Base-by-base conservation (phyloP, 2,113 vertebrate species). In the Carassius carassius region DNA sequence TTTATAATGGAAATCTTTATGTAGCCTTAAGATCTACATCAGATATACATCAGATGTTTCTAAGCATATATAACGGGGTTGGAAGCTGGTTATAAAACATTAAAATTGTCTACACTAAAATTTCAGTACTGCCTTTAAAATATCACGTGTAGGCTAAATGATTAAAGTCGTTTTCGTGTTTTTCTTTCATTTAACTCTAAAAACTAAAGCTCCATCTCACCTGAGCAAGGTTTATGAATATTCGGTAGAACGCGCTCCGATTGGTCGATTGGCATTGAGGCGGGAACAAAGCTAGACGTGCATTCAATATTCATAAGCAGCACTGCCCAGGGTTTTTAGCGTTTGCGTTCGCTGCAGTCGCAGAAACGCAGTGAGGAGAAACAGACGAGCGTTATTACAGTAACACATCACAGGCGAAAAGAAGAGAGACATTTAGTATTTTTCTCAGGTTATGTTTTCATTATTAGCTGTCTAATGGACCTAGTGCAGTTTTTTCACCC, bases 401-500 rank as follows among this genome's bases (percentile, higher is more conserved):
- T 65, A 47, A 65, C 63, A 49, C n/a, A 17, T 23, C 41, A 37
- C 49, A n/a, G 5, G n/a, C 67, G 79, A 32, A 51, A 44, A 67
- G 16, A 2, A 51, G 2, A 19, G 41, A 51, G 62, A 81, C 2
- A 23, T 37, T 60, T 37, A 0, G 51, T 8, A 23, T 60, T 47
- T 70, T 65, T 21, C 16, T 75, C n/a, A 47, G 75, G 85, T 44
- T 56, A 82, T 85, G 80, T 11, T 62, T 44, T 69, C 19, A 81
- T 54, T 41, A 7, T 21, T 19, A 7, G 75, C 23, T 2, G 41
- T 56, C 17, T 79, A 65, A 86, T 86, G 87, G 87, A 88, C 86
- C 70, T 88, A 80, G 51, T 88, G 81, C 80, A 84, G 47, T 83
- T 88, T 80, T 80, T 80, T 76, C 87, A 84, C 19, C 67, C 76